Base-by-base conservation (phyloP, 1,140 invertebrate genomes). In the Philotrypesis tridentata region DNA sequence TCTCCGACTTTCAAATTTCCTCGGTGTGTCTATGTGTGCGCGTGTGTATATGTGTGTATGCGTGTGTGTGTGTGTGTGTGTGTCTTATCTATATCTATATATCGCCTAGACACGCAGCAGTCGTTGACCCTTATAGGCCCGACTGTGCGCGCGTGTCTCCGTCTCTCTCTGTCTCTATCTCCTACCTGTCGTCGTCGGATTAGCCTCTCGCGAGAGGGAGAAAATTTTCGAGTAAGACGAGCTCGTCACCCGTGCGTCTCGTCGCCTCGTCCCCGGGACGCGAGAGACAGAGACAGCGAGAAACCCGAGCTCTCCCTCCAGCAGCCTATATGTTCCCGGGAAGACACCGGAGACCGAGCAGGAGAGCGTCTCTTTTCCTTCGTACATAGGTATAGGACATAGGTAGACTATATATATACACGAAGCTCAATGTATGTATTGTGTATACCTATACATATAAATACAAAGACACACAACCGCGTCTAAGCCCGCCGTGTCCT, bases 1-100 rank as follows among this genome's bases (percentile, higher is more conserved):
- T 91, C 90, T 89, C 90, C 87, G 88, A 89, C 90, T 91, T 91
- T 91, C 90, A 89, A 91, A 90, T 91, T 90, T 91, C 88, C 87
- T 86, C 83, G 80, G 48, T 77, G 63, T 14, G 31, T 7, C 7
- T 70, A 70, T 25, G 14, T 17, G 48, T 31, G 31, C 17, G 33
- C 8, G n/a, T 43, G 31, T 43, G 37, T 40, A 23, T 77, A 29
- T 67, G 11, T 65, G 25, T 65, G 17, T 31, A 65, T 55, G 40
- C 0, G 48, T 31, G 31, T 6, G 33, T 17, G n/a, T 43, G 31
- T 43, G 37, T 40, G n/a, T 77, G n/a, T 67, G 11, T 65, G 25
- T 65, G 17, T 31, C n/a, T n/a, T n/a, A 65, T 55, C 25, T 0
- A 29, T 40, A 40, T 21, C 29, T 29, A 67, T 67, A 67, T 27